phyloP scores from a whole-genome alignment of 2,888 invertebrate genomes.

The Saturnia pavonia region DNA sequence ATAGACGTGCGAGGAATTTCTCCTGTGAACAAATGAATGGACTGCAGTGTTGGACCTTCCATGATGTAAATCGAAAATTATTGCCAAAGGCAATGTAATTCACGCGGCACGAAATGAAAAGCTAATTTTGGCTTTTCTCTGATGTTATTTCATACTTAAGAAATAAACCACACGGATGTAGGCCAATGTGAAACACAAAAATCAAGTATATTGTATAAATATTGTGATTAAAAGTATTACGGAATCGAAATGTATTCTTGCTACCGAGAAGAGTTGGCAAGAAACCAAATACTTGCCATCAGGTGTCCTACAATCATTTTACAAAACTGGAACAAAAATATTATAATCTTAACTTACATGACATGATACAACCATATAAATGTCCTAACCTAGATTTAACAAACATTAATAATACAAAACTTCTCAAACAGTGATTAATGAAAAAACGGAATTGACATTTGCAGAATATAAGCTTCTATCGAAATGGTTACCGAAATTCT shows the following conservation, averaged over 20 bases:
- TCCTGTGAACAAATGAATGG: not conserved
- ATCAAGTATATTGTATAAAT: not conserved
- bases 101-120: not conserved
- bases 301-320: not conserved
- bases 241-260: not conserved
- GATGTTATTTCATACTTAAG: not conserved
- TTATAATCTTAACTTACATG: not conserved
- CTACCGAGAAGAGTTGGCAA: not conserved
- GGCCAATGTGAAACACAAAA: not conserved
- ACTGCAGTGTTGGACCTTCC: not conserved
- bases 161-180: not conserved
- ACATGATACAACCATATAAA: not conserved
- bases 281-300: not conserved
- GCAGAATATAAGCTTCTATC: not conserved
- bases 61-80: not conserved
- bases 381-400: not conserved
- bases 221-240: not conserved
- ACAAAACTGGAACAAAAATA: not conserved
- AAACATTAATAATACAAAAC: conserved; percentile 1
- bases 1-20: conserved; percentile 9
- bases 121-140: not conserved
- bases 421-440: conserved; percentile 4
- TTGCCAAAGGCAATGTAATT: not conserved
- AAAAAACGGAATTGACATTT: not conserved
- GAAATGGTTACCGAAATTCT: not conserved